phyloP scores from a whole-genome alignment of 2,113 vertebrate genomes.

The Archocentrus centrarchus region DNA sequence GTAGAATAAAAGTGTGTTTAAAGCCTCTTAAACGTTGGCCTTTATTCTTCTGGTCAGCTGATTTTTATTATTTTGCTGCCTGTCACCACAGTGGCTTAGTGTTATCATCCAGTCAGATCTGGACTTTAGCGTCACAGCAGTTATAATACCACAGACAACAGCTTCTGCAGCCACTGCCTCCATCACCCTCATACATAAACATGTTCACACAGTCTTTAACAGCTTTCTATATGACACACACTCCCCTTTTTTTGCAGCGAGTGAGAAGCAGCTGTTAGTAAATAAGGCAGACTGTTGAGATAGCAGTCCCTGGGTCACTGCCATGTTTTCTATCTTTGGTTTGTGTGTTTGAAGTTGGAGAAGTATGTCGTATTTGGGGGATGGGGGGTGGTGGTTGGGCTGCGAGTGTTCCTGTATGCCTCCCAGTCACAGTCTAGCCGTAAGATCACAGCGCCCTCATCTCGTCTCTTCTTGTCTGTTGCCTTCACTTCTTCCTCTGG shows the following conservation, averaged over 20 bases:
- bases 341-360: constrained; percentile 62
- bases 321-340: constrained; percentile 87
- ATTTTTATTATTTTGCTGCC: background rate
- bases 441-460: constrained; percentile 67
- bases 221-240: constrained; percentile 30
- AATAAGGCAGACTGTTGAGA: constrained; percentile 85
- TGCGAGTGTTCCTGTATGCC: constrained; percentile 47
- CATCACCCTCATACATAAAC: constrained; percentile 18
- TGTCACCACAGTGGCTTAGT: constrained; percentile 10
- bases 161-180: background rate
- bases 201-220: constrained; percentile 1
- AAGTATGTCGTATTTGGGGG: constrained; percentile 56
- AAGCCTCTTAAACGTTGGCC: constrained; percentile 34
- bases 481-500: constrained; percentile 15
- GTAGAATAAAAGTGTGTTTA: background rate
- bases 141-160: background rate
- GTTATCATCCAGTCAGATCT: background rate
- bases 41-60: constrained; percentile 47
- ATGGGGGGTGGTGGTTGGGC: constrained; percentile 29
- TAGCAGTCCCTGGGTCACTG: constrained; percentile 61
- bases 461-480: constrained; percentile 31
- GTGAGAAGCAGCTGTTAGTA: constrained; percentile 84
- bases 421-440: constrained; percentile 43
- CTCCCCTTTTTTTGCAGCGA: constrained; percentile 37
- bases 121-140: background rate